Base-by-base conservation (phyloP, 2,113 vertebrate genomes). In the Ophiodon elongatus region DNA sequence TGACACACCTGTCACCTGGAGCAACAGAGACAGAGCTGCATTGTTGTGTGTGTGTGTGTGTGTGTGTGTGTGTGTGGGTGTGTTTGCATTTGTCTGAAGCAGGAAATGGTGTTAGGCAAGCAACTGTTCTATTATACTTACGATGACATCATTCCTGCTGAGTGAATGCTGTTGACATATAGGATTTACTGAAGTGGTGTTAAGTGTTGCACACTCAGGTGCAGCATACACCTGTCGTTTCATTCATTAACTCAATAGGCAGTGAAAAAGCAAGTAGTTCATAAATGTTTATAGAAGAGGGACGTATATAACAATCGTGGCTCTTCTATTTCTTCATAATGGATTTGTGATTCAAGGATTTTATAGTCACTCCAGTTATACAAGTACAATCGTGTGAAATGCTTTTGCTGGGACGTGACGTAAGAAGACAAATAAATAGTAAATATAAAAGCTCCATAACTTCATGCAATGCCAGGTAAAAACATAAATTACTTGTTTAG, bases 1-100 rank as follows among this genome's bases (percentile, higher is more conserved):
- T 88, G 88, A 86, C 87, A 78, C 87, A 91, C 81, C 88, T 88
- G 93, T 91, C 90, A 87, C 86, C 88, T 56, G 31, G 23, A 79
- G 89, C 83, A 14, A 80, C 15, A 56, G 27, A 14, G 4, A 15
- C 19, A 4, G 1, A 5, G 57, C 73, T 80, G 25, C 8, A 15
- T 29, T 25, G 29, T n/a, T n/a, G 35, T 73, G 52, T 64, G 31
- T 73, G 43, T 67, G 39, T 25, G 57, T 73, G 56, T 57, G 31
- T 72, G 21, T 66, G 33, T 25, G 25, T 56, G 13, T 8, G 17
- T 50, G 39, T 41, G 35, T 73, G 52, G 54, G 23, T 75, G 41
- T 62, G 33, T 77, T 17, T 71, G 47, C 17, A 17, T 69, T 27
- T 82, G 71, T 75, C 27, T 17, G 39, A 67, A 65, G 56, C 74